phyloP scores from a whole-genome alignment of 1,140 invertebrate genomes.

The Tachypleus tridentatus region DNA sequence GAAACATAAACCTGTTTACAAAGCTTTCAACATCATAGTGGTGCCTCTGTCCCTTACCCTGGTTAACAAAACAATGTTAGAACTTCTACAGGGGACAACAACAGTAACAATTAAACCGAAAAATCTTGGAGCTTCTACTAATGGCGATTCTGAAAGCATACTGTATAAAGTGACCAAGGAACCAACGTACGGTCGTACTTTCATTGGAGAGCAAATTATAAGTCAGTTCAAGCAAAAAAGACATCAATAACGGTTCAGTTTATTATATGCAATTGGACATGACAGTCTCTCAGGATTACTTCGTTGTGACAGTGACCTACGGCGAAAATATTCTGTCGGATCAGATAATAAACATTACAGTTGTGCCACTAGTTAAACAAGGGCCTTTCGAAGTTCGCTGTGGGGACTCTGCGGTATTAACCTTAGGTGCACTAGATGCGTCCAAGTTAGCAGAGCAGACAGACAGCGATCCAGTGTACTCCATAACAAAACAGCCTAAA shows the following conservation, averaged over 20 bases:
- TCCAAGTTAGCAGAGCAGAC: constrained; percentile 67
- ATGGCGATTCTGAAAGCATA: constrained; percentile 58
- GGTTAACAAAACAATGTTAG: constrained; percentile 49
- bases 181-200: constrained; percentile 62
- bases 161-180: constrained; percentile 60
- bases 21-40: constrained; percentile 70
- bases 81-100: constrained; percentile 57
- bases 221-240: constrained; percentile 55
- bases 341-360: constrained; percentile 56
- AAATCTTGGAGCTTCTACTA: constrained; percentile 66
- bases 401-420: constrained; percentile 51
- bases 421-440: constrained; percentile 60
- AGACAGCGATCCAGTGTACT: constrained; percentile 69
- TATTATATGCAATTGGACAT: constrained; percentile 84
- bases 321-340: constrained; percentile 31
- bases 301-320: constrained; percentile 45
- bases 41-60: constrained; percentile 62
- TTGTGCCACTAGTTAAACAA: constrained; percentile 58
- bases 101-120: constrained; percentile 58
- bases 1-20: constrained; percentile 64
- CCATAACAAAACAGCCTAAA: constrained; percentile 52
- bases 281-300: constrained; percentile 66
- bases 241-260: constrained; percentile 59
- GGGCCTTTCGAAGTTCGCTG: constrained; percentile 47
- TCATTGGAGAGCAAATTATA: constrained; percentile 24